A percentile compares a stretch with the other conserved stretches of the same genome.
phyloP scores from a whole-genome alignment of 30 jellyfish, hydroid and myxozoan genomes.

The Catostylus mosaicus region DNA sequence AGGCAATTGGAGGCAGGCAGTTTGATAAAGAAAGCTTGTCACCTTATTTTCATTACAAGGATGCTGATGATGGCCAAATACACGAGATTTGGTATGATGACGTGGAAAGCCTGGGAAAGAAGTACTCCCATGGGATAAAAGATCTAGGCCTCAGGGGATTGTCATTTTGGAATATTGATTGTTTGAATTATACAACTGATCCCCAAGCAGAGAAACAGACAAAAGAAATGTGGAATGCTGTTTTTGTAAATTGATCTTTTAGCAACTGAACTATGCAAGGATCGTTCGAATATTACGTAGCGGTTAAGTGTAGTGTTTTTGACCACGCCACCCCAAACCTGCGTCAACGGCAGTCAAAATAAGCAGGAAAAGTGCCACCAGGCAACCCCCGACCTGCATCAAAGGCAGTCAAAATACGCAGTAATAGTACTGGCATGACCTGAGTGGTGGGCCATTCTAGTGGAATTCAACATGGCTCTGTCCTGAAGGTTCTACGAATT shows the following conservation, averaged over 20 bases:
- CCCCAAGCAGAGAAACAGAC: constrained; percentile 58
- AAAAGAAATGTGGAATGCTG: constrained; percentile 77
- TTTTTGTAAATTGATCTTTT: constrained; percentile 17
- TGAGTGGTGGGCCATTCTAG: too few species aligned
- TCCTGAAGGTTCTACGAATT: too few species aligned
- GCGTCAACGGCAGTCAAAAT: too few species aligned
- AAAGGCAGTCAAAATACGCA: too few species aligned
- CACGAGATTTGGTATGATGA: constrained; percentile 86
- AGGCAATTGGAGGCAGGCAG: constrained; percentile 75
- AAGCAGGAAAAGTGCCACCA: too few species aligned
- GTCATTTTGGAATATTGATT: constrained; percentile 75
- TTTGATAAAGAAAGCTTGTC: constrained; percentile 66
- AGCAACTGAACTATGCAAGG: background rate
- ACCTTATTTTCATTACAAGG: constrained; percentile 69
- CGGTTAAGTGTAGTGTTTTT: too few species aligned
- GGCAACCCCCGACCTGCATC: too few species aligned
- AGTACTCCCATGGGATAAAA: constrained; percentile 61
- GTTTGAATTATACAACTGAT: constrained; percentile 61
- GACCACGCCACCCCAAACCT: too few species aligned
- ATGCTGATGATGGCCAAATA: constrained; percentile 20
- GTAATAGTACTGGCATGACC: too few species aligned
- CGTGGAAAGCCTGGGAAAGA: constrained; percentile 56
- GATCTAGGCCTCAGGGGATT: constrained; percentile 67
- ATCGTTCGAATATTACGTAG: too few species aligned
- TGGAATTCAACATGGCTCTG: too few species aligned